These are phyloP conservation scores for Nemopilema nomurai DNA, from an alignment of 30 jellyfish, hydroid and myxozoan genomes.

Conservation along the genomic window DNA sequence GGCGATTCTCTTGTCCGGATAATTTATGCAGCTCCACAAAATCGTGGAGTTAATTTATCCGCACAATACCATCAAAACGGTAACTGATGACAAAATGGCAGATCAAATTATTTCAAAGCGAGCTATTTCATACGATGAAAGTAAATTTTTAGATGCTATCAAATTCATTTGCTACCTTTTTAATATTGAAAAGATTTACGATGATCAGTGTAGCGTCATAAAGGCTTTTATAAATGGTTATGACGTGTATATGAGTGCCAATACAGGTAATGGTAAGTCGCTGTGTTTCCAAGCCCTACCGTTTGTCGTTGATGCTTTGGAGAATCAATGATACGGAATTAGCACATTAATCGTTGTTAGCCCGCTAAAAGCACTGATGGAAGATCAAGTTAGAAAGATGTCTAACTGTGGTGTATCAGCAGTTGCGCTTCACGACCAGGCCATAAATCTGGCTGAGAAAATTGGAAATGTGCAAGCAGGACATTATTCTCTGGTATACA, in stretches of 20 bases:
- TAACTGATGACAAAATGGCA: neutral
- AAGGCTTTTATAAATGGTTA: conserved; percentile 9
- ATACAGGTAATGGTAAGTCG: conserved; percentile 38
- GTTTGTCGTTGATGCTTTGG: conserved; percentile 21
- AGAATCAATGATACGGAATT: conserved; percentile 10
- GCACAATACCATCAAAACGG: neutral
- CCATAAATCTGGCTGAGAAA: conserved; percentile 10
- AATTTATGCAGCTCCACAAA: neutral
- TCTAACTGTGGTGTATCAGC: conserved; percentile 6
- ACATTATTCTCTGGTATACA: neutral
- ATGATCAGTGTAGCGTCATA: conserved; percentile 18
- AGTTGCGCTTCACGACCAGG: conserved; percentile 40
- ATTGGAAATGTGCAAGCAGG: conserved; percentile 14
- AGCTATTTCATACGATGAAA: neutral
- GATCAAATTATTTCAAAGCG: neutral
- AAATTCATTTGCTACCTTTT: conserved; percentile 8
- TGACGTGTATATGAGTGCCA: conserved; percentile 28
- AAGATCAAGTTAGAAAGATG: conserved; percentile 23
- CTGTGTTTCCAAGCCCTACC: conserved; percentile 26
- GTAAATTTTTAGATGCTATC: conserved; percentile 8
- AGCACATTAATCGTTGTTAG: conserved; percentile 19
- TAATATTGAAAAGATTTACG: neutral
- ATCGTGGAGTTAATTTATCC: neutral
- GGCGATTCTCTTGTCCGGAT: neutral
- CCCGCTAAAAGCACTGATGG: conserved; percentile 14